Evolutionary conservation across 1,140 invertebrate species (phyloP).

Genomic region (Drosophila parvula): DNA sequence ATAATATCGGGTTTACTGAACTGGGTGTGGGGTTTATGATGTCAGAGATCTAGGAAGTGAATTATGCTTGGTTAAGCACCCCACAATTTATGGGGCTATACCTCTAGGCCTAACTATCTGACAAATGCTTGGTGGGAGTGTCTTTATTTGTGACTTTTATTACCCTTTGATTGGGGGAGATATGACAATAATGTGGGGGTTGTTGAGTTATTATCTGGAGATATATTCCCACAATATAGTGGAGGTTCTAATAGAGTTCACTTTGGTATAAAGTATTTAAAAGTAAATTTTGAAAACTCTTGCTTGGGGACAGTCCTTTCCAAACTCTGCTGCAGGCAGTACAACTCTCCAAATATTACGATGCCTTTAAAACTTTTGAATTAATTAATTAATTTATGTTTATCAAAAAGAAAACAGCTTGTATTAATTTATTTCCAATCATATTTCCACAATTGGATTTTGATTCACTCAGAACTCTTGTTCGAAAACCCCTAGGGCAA

Average conservation of each 20-base stretch:
- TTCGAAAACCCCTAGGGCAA: neutral
- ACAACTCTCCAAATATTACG: no score
- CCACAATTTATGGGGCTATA: constrained; percentile 27
- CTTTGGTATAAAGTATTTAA: neutral
- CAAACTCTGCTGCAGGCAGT: no score
- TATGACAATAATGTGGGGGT: constrained; percentile 12
- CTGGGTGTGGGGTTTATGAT: constrained; percentile 58
- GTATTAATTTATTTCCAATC: no score
- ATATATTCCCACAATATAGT: constrained; percentile 4
- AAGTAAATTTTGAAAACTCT: neutral
- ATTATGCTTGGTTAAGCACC: constrained; percentile 41
- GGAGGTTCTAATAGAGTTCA: neutral
- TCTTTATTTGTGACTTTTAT: constrained; percentile 31
- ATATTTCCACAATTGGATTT: no score
- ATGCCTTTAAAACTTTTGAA: no score
- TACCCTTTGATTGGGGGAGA: constrained; percentile 24
- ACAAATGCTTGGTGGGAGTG: constrained; percentile 31
- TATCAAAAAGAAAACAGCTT: no score
- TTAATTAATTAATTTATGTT: no score
- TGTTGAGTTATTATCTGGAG: constrained; percentile 19
- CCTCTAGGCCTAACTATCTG: constrained; percentile 27
- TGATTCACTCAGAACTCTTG: neutral
- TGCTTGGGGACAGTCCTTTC: neutral
- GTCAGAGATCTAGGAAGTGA: constrained; percentile 47
- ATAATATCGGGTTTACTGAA: constrained; percentile 43